Percentiles rank a stretch among this genome's conserved stretches.
These are phyloP conservation scores for Corythoichthys haematopterus DNA, from an alignment of 2,113 vertebrate genomes.

Conservation along the genomic window DNA sequence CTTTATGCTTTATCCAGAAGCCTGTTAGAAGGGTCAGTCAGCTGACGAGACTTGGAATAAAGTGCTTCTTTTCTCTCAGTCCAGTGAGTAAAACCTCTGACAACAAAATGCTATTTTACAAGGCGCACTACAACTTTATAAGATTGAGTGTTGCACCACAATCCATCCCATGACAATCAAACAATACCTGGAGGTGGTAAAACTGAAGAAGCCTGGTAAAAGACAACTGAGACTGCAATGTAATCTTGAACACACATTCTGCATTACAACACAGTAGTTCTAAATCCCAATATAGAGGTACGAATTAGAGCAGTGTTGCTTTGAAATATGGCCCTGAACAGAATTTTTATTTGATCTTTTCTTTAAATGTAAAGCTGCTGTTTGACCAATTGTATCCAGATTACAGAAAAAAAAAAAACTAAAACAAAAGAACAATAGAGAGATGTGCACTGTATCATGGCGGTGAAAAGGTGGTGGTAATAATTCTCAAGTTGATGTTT, in stretches of 20 bases:
- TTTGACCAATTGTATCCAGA: too few relatives aligned
- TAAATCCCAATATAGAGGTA: background rate
- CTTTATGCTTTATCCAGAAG: background rate
- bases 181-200: background rate
- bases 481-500: too few relatives aligned
- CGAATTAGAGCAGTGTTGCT: too few relatives aligned
- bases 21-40: background rate
- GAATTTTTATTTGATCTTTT: too few relatives aligned
- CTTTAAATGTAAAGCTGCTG: too few relatives aligned
- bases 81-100: constrained; percentile 17
- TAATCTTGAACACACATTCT: background rate
- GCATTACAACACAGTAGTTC: background rate
- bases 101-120: constrained; percentile 10
- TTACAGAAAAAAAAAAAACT: too few relatives aligned
- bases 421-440: too few relatives aligned
- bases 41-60: background rate
- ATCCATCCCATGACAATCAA: background rate
- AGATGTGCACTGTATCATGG: too few relatives aligned
- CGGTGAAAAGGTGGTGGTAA: too few relatives aligned
- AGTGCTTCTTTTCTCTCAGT: constrained; percentile 10
- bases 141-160: background rate
- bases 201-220: background rate
- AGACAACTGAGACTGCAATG: background rate
- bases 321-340: too few relatives aligned
- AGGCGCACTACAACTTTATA: constrained; percentile 4